phyloP scores from a whole-genome alignment of 2,113 vertebrate species.

The Mus pahari region DNA sequence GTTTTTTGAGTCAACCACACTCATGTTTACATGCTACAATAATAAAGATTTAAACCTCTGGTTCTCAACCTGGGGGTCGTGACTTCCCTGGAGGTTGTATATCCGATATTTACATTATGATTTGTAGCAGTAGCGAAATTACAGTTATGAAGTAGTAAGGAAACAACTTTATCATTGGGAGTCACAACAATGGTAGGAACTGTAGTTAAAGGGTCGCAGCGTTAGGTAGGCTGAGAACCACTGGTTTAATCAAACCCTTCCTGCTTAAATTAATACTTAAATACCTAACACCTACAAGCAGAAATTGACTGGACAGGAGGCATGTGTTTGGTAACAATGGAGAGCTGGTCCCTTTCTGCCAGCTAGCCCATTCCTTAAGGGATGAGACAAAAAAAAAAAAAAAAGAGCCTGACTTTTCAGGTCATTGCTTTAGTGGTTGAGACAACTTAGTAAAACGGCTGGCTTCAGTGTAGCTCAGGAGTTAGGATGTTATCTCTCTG shows the following conservation, averaged over 20 bases:
- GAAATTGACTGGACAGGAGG: neutral
- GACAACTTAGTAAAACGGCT: neutral
- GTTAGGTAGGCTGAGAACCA: neutral
- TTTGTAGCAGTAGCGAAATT: neutral
- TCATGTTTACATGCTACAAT: neutral
- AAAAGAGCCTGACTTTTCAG: neutral
- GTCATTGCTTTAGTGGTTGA: neutral
- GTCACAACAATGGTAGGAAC: neutral
- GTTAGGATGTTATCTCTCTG: conserved; percentile 19
- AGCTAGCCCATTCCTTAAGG: neutral
- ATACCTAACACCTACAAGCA: neutral
- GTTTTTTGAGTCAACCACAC: neutral
- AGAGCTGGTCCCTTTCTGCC: neutral
- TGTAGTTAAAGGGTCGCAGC: neutral
- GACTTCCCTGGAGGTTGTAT: neutral
- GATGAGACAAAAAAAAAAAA: conserved; percentile 20
- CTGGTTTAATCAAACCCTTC: neutral
- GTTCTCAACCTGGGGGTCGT: neutral
- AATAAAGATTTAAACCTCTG: neutral
- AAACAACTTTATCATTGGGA: neutral
- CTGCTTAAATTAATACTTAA: conserved; percentile 15
- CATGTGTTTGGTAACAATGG: neutral
- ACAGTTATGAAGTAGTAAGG: neutral
- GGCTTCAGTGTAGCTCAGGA: neutral
- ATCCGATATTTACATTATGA: neutral